phyloP scores from a whole-genome alignment of 30 jellyfish, hydroid and myxozoan genomes.

The Aurelia aurita complex sp. Pacific region DNA sequence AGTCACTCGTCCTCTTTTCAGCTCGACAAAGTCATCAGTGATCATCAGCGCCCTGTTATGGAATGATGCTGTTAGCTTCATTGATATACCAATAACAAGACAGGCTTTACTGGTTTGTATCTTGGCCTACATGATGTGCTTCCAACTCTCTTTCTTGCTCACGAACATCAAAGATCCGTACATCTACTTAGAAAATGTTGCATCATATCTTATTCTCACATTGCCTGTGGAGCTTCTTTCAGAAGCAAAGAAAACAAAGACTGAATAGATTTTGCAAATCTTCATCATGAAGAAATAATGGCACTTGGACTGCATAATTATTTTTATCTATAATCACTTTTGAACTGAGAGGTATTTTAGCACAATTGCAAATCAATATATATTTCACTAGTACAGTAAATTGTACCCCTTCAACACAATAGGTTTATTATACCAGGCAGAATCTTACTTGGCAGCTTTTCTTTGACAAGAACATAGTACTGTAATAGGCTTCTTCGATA shows the following conservation, averaged over 20 bases:
- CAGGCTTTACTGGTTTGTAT: constrained; percentile 28
- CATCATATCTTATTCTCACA: constrained; percentile 22
- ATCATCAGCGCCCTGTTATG: constrained; percentile 44
- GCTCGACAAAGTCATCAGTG: constrained; percentile 65
- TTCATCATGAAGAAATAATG: no score
- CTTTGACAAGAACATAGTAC: no score
- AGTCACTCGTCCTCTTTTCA: neutral
- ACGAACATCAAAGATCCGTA: constrained; percentile 8
- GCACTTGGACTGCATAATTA: no score
- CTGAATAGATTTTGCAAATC: constrained; percentile 10
- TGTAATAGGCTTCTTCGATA: no score
- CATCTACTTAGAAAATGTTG: no score
- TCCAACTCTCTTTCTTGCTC: constrained; percentile 24
- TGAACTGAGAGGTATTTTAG: no score
- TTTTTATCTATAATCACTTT: no score
- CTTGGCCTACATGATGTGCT: constrained; percentile 24
- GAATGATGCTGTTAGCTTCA: constrained; percentile 1
- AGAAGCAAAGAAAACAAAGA: constrained; percentile 5
- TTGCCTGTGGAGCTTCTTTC: constrained; percentile 35
- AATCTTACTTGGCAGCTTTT: no score
- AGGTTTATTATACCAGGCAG: no score
- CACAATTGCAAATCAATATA: no score
- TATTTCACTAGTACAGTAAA: no score
- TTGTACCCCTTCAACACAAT: no score
- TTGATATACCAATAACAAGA: constrained; percentile 25